Base-by-base conservation (phyloP, 2,797 vertebrate genomes). In the Propithecus deckenii region DNA sequence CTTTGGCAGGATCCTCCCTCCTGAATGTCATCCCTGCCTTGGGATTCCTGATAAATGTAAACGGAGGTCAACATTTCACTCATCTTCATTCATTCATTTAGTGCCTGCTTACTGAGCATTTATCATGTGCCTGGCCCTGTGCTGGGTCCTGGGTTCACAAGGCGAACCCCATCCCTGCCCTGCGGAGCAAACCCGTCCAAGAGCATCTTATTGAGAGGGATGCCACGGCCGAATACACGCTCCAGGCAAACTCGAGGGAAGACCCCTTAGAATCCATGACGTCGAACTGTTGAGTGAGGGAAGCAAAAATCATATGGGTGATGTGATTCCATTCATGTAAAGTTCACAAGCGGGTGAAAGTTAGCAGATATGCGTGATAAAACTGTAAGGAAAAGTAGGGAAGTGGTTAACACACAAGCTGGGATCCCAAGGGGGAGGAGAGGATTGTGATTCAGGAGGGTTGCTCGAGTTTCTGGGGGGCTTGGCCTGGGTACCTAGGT, bases 221-320 rank as follows among this genome's bases (percentile, higher is more conserved):
- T 5, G 17, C 0, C 4, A 6, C 38, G 22, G 13, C 23, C 5
- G 7, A 79, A 20, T 28, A 20, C 2, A 5, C 1, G 17, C 10
- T 80, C 52, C n/a, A 43, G 67, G 35, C 50, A 89, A 50, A 57
- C 5, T 1, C 2, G 61, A 50, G 25, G 35, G 28, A 43, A 35
- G 59, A 18, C 10, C 15, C 38, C 61, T 74, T 46, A 46, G 80
- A 81, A 41, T 30, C 35, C 12, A 32, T 0, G 5, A 43, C 43
- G 43, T 43, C 43, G 43, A 50, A 43, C 48, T 18, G 41, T 48
- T 30, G 3, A 57, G 28, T 10, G 48, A 85, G 35, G 48, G 61
- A 83, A 78, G 55, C 67, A 57, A 65, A 76, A 65, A 85, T 32
- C 18, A 2, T 52, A 28, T 10, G 20, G n/a, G 6, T 3, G 38